Evolutionary conservation across 2,888 invertebrate genomes (phyloP), one percentile per base, ranked within the genome.

Genomic region (Drosophila prolongata): DNA sequence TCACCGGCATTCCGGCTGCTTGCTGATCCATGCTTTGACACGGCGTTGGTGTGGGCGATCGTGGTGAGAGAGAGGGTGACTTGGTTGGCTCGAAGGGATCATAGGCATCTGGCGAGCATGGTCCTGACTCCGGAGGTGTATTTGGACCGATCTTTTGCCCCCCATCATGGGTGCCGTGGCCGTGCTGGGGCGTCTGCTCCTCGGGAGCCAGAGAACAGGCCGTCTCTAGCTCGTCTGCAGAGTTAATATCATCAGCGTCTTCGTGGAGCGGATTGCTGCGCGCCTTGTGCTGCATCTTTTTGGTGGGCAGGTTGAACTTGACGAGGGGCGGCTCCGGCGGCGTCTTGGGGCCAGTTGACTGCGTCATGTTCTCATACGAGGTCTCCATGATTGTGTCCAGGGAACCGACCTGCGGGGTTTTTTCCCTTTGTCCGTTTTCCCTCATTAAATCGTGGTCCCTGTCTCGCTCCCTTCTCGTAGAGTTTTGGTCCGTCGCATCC

Each of bases 11-110:
- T 74, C 38, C 47, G 27, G 49, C 27, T 58, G 43, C 62, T 64
- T 19, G 78, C 68, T 46, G 74, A 9, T 90, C 90, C 19, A 85
- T 47, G 6, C 56, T 76, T 42, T 86, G 86, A 3, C 87, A 75
- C 10, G 90, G 89, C 13, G 87, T 89, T 34, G 91, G 90, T 34
- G 91, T 90, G 44, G 91, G 92, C 3, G 92, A 92, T 2, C 91
- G 89, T 1, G 92, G 91, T 3, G 92, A 92, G 16, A 91, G 75
- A 1, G 92, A 92, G 2, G 92, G 92, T 0, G 97, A 97, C 91
- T 96, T 96, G 9, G 97, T 97, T 0, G 97, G 97, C 92, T 97
- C 97, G 92, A 97, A 97, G 1, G 97, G 97, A 94, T 97, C 97
- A 92, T 97, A 97, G 3, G 95, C 97, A 91, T 97, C 96, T 0